Percentiles rank a stretch among this genome's conserved stretches.
Evolutionary conservation across 2,888 invertebrate genomes (phyloP).

Genomic region (Lypha dubia): DNA sequence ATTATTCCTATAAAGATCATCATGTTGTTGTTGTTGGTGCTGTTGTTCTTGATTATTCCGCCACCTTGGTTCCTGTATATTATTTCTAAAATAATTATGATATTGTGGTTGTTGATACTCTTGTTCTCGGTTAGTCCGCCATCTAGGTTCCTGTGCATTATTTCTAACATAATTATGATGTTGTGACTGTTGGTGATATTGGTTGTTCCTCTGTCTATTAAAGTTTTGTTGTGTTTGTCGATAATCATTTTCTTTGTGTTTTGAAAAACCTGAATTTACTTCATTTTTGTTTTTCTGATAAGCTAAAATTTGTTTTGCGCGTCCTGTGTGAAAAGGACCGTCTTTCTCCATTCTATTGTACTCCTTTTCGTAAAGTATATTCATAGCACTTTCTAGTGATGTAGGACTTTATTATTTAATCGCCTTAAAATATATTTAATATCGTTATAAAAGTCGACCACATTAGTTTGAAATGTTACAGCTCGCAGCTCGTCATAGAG

Average conservation of each 20-base stretch:
- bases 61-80: neutral
- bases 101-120: neutral
- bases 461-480: neutral
- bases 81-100: neutral
- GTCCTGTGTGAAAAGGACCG: conserved; percentile 15
- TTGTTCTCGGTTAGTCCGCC: neutral
- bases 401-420: conserved; percentile 23
- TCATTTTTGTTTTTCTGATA: neutral
- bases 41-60: neutral
- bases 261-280: neutral
- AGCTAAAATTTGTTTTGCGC: neutral
- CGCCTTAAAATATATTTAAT: conserved; percentile 11
- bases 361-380: conserved; percentile 2
- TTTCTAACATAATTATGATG: neutral
- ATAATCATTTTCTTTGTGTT: neutral
- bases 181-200: neutral
- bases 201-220: neutral
- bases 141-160: neutral
- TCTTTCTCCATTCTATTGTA: conserved; percentile 17
- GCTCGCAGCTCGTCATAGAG: conserved; percentile 12
- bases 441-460: neutral
- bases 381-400: conserved; percentile 7
- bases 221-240: neutral
- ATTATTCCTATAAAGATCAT: no score
- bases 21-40: neutral